phyloP scores from a whole-genome alignment of 1,140 invertebrate genomes.

The Pteromalus puparum region DNA sequence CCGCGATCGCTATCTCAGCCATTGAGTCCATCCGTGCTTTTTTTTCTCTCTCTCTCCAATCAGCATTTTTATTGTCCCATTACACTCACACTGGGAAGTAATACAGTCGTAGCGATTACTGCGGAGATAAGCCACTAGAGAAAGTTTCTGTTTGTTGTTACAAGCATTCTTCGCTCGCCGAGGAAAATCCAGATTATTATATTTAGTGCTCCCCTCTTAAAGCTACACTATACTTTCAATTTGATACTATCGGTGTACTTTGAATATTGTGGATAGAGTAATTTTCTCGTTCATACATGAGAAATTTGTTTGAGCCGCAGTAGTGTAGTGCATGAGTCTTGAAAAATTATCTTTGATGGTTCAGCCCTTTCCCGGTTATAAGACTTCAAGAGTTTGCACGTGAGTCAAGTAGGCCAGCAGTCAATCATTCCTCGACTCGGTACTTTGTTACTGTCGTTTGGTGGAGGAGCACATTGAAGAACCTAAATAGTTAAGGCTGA shows the following conservation, averaged over 20 bases:
- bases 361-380: slow-evolving; percentile 21
- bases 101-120: not conserved
- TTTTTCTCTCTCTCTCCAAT: not conserved
- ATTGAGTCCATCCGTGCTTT: not conserved
- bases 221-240: no score
- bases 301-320: not conserved
- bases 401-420: slow-evolving; percentile 33
- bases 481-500: not conserved
- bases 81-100: not conserved
- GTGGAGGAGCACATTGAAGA: not conserved
- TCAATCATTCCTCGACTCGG: slow-evolving; percentile 31
- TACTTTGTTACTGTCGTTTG: slow-evolving; percentile 28
- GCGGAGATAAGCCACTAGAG: not conserved
- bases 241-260: no score
- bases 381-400: not conserved
- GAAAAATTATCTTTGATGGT: not conserved
- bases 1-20: not conserved
- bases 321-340: not conserved
- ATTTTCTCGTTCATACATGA: not conserved
- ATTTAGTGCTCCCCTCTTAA: not conserved
- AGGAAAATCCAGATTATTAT: not conserved
- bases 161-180: no score
- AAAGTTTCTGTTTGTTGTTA: not conserved
- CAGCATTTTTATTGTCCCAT: slow-evolving; percentile 21
- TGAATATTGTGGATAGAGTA: no score